Evolutionary conservation across 2,888 invertebrate species (phyloP), one percentile per base, ranked within the genome.

Genomic region (Synergus laeviventris): DNA sequence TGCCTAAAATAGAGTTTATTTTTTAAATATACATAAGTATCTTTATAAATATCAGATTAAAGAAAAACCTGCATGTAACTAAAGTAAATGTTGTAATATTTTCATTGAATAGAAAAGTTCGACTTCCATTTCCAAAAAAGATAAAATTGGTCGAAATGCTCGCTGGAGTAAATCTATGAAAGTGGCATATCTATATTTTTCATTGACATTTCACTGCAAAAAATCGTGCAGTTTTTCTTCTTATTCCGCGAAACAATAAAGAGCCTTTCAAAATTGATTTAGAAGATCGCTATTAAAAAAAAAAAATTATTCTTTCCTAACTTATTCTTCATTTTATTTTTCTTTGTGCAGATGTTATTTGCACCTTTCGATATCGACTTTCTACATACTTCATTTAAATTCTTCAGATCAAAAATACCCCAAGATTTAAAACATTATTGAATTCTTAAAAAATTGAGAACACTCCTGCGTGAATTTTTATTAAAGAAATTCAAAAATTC

Each of bases 181-280:
- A 54, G 9, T n/a, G 24, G n/a, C 31, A 36, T 49, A 70, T 31
- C 31, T 1, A 31, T 49, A 70, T 54, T 70, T 70, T 36, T 70
- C 49, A 49, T 54, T 70, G 70, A 31, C 18, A 70, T n/a, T 70
- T 49, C 31, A 36, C 31, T 12, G 21, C 7, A 11, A 3, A 66
- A 70, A 70, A 11, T 54, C 36, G n/a, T 64, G 14, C 16, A 39
- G 12, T 21, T 64, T 39, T 16, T n/a, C 0, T 42, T 64, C 2
- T 18, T 31, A n/a, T 14, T n/a, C 11, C 1, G 5, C 49, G n/a
- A 31, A 24, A 16, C 11, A 45, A 70, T 66, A 66, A 66, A 49
- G 36, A 16, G 45, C 45, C 31, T 70, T 49, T 49, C 11, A 12
- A 31, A 31, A 31, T 31, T 31, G 31, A 31, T 31, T 7, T 31